Conservation (phyloP, 2,113 vertebrate species). For the Tupaia chinensis region DNA sequence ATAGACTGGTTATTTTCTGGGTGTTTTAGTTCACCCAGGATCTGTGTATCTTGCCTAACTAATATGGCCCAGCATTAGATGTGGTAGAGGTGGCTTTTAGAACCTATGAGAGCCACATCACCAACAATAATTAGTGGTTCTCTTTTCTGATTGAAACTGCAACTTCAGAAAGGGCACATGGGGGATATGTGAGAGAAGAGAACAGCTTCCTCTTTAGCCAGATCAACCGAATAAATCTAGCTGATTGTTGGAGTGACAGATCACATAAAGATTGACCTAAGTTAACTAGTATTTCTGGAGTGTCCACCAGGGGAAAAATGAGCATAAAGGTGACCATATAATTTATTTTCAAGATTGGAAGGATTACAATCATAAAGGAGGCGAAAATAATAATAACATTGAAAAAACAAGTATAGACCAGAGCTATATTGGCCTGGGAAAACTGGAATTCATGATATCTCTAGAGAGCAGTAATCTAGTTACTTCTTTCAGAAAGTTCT, state of each 20-base stretch:
- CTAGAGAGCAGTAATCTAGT: neutral
- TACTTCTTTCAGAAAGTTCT: neutral
- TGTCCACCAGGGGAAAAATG: neutral
- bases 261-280: neutral
- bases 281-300: neutral
- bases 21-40: neutral
- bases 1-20: neutral
- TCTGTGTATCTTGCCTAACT: neutral
- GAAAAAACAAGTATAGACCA: neutral
- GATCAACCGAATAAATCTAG: neutral
- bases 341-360: neutral
- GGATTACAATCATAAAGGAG: neutral
- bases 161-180: neutral
- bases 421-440: neutral
- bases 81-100: neutral
- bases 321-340: neutral
- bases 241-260: neutral
- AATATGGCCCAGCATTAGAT: neutral
- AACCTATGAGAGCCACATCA: neutral
- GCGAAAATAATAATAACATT: neutral
- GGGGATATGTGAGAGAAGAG: neutral
- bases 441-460: neutral
- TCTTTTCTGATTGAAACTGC: neutral
- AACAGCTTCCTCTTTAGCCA: neutral
- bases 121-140: neutral